phyloP scores from a whole-genome alignment of 2,888 invertebrate genomes.

The Melolontha melolontha region DNA sequence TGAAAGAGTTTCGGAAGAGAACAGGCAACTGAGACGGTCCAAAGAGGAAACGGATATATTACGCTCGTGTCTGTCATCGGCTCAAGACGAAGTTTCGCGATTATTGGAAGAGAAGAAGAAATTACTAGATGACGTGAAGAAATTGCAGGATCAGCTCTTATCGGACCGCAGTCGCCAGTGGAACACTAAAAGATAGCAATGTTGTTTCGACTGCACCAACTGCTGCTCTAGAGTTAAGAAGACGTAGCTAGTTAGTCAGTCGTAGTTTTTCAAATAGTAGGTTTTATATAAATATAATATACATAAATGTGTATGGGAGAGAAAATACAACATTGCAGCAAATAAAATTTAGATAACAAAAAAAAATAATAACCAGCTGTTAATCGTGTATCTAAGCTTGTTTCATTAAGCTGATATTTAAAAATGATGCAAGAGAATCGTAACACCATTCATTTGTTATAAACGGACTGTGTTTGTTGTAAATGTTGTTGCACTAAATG shows the following conservation, averaged over 20 bases:
- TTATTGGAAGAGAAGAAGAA: slow-evolving; percentile 81
- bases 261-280: slow-evolving; percentile 41
- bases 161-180: slow-evolving; percentile 62
- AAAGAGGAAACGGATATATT: slow-evolving; percentile 74
- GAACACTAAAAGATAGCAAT: slow-evolving; percentile 77
- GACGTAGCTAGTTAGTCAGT: slow-evolving; percentile 52
- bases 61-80: slow-evolving; percentile 72
- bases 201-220: slow-evolving; percentile 78
- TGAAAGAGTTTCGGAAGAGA: slow-evolving; percentile 72
- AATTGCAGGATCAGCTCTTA: slow-evolving; percentile 71
- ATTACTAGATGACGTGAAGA: slow-evolving; percentile 76
- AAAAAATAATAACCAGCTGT: slow-evolving; percentile 21
- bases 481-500: slow-evolving; percentile 30
- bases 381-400: slow-evolving; percentile 28
- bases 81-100: slow-evolving; percentile 80
- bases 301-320: slow-evolving; percentile 7
- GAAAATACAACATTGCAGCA: slow-evolving; percentile 9
- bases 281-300: slow-evolving; percentile 33
- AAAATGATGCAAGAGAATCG: slow-evolving; percentile 10
- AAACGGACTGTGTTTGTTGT: slow-evolving; percentile 23
- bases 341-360: slow-evolving; percentile 15
- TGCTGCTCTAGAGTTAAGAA: slow-evolving; percentile 67
- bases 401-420: slow-evolving; percentile 11
- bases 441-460: slow-evolving; percentile 28
- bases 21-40: slow-evolving; percentile 66